A percentile compares a stretch with the other conserved stretches of the same genome.
These are phyloP conservation scores for Vidua chalybeata DNA, from an alignment of 2,113 vertebrate species.

Conservation along the genomic window DNA sequence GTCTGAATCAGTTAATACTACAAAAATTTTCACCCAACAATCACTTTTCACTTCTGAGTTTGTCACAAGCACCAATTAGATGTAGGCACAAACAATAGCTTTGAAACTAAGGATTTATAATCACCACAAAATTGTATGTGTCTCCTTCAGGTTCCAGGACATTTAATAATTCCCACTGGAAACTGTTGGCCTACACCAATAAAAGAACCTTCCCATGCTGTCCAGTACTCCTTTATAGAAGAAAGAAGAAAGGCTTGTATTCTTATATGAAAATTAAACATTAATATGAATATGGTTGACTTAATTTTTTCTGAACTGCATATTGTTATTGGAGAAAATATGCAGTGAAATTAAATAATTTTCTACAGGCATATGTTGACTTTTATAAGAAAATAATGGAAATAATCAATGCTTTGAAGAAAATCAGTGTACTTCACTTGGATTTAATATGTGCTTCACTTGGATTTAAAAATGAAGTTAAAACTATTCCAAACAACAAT, in stretches of 20 bases:
- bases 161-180: conserved; percentile 74
- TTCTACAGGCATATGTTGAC: not conserved
- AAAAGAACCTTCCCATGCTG: conserved; percentile 71
- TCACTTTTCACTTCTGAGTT: not conserved
- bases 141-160: conserved; percentile 65
- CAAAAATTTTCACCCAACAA: not conserved
- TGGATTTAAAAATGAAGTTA: not conserved
- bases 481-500: not conserved
- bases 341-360: not conserved
- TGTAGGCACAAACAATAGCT: not conserved
- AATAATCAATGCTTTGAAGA: not conserved
- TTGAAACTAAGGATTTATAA: not conserved
- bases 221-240: not conserved
- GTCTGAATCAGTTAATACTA: not conserved
- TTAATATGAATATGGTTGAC: not conserved
- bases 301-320: not conserved
- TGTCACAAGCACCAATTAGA: not conserved
- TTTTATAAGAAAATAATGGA: not conserved
- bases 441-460: not conserved
- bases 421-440: not conserved
- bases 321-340: not conserved
- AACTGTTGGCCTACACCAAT: conserved; percentile 78
- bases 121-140: not conserved
- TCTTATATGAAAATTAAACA: not conserved
- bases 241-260: conserved; percentile 4